phyloP scores from a whole-genome alignment of 2,797 vertebrate genomes.

The Myotis pilosus region DNA sequence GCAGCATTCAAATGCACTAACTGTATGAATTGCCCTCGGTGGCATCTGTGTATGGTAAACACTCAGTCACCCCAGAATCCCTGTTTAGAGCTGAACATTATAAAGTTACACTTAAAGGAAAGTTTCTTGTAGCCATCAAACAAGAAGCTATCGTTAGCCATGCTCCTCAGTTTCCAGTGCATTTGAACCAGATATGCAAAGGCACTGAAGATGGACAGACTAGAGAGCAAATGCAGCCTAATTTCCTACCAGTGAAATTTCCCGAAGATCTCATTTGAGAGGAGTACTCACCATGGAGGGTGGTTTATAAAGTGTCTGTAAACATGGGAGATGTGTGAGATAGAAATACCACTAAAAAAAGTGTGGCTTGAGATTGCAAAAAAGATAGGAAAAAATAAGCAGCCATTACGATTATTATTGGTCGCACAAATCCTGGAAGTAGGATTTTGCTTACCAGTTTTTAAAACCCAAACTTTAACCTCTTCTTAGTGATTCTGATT shows the following conservation, averaged over 20 bases:
- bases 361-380: background rate
- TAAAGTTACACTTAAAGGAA: background rate
- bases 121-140: background rate
- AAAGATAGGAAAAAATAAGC: background rate
- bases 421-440: background rate
- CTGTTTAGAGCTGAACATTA: background rate
- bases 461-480: background rate
- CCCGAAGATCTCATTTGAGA: background rate
- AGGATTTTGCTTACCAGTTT: background rate
- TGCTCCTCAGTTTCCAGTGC: background rate
- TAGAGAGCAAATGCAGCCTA: background rate
- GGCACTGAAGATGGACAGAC: background rate
- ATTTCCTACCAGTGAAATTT: background rate
- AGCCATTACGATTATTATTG: background rate
- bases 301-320: background rate
- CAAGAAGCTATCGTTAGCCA: background rate
- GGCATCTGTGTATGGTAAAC: background rate
- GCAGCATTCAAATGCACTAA: background rate
- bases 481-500: background rate
- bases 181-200: background rate
- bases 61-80: background rate
- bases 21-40: background rate
- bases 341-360: background rate
- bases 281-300: background rate
- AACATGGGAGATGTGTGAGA: background rate